Percentiles rank a stretch among this genome's conserved stretches.
phyloP scores from a whole-genome alignment of 2,888 invertebrate species.

The Tyria jacobaeae region DNA sequence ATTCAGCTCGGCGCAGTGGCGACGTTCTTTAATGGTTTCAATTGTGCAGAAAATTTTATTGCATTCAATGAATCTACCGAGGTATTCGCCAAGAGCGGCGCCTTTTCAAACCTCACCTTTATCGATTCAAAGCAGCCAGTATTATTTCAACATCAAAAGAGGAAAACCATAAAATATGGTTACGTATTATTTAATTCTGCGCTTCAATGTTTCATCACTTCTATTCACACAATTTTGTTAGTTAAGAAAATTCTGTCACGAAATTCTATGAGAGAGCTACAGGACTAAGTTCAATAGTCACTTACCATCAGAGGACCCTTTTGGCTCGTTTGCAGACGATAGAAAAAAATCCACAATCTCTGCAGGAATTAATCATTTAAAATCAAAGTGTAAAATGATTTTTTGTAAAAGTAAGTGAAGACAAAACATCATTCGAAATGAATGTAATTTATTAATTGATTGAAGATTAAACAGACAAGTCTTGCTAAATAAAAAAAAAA shows the following conservation, averaged over 20 bases:
- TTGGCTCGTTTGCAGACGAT: too few species aligned
- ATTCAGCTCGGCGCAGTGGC: constrained; percentile 72
- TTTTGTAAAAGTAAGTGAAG: too few species aligned
- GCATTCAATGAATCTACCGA: constrained; percentile 78
- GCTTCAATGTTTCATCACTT: constrained; percentile 3
- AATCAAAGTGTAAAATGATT: too few species aligned
- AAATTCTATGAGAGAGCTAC: not conserved
- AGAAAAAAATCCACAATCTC: too few species aligned
- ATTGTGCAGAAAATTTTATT: constrained; percentile 85
- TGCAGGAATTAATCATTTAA: too few species aligned
- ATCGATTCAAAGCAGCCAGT: constrained; percentile 60
- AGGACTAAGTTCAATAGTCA: not conserved
- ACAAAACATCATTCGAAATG: too few species aligned
- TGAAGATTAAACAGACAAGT: too few species aligned
- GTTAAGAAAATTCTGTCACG: not conserved
- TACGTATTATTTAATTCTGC: constrained; percentile 10
- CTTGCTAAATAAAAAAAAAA: too few species aligned
- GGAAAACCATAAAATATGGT: constrained; percentile 40
- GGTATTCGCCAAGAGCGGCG: constrained; percentile 63
- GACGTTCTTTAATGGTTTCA: constrained; percentile 82
- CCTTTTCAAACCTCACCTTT: constrained; percentile 68
- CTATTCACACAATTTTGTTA: not conserved
- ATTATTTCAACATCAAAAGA: constrained; percentile 52
- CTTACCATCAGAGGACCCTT: too few species aligned
- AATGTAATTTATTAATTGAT: too few species aligned